These are phyloP conservation scores for Xestoiulus laeticollis DNA, from an alignment of 2,888 invertebrate species.

Conservation along the genomic window DNA sequence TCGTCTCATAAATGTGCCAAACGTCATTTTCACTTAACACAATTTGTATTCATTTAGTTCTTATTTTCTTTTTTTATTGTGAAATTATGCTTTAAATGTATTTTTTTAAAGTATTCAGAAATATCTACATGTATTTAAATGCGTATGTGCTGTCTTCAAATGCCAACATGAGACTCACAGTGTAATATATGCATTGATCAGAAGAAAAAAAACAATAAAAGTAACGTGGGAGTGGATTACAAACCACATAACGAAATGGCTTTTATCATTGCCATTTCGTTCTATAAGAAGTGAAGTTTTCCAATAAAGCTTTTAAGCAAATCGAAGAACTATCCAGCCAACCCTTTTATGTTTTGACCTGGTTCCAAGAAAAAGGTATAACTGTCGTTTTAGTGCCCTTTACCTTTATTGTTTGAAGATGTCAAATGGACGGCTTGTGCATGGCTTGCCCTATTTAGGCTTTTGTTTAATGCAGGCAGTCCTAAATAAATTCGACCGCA, in stretches of 20 bases:
- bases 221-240: background rate
- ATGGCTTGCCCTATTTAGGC: background rate
- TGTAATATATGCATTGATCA: constrained; percentile 14
- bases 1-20: too few relatives aligned
- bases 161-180: background rate
- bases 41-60: too few relatives aligned
- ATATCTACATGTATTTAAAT: background rate
- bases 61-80: background rate
- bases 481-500: background rate
- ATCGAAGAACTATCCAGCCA: background rate
- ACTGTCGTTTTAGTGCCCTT: constrained; percentile 10
- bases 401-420: constrained; percentile 17
- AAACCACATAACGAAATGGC: background rate
- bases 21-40: too few relatives aligned
- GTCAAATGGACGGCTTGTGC: background rate
- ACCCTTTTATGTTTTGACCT: constrained; percentile 33
- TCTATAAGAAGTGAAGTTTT: background rate
- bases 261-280: constrained; percentile 1
- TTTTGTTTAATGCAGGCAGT: background rate
- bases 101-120: background rate
- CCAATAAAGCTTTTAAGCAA: constrained; percentile 39
- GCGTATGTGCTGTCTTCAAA: background rate
- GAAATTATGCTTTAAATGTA: background rate
- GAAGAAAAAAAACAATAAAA: constrained; percentile 2
- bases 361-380: constrained; percentile 27